Evolutionary conservation across 2,888 invertebrate species (phyloP).

Genomic region (Prosapia bicincta): DNA sequence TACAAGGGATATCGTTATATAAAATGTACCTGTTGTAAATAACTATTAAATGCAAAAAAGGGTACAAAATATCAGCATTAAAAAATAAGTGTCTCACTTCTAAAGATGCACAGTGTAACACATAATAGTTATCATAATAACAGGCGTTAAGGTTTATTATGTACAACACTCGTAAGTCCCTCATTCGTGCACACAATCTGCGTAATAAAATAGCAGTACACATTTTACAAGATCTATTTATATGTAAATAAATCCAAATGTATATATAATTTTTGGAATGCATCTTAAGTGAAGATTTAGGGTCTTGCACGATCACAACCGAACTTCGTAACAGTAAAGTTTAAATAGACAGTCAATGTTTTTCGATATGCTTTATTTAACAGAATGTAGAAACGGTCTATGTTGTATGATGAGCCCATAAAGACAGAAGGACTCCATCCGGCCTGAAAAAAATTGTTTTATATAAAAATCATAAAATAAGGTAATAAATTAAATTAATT

Average conservation of each 20-base stretch:
- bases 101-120: background rate
- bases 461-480: too few species aligned
- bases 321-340: constrained; percentile 2
- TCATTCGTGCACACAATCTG: background rate
- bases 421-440: background rate
- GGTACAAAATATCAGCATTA: background rate
- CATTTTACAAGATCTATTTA: background rate
- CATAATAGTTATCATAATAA: background rate
- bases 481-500: too few species aligned
- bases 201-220: background rate
- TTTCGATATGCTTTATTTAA: background rate
- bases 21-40: background rate
- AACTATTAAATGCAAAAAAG: background rate
- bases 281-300: background rate
- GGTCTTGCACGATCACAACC: background rate
- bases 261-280: background rate
- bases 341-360: background rate
- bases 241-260: background rate
- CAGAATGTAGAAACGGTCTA: background rate
- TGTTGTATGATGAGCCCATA: background rate
- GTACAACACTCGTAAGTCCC: background rate
- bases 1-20: background rate
- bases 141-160: background rate
- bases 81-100: background rate
- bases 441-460: background rate